phyloP scores from a whole-genome alignment of 1,140 invertebrate genomes.

The Dysdera silvatica region DNA sequence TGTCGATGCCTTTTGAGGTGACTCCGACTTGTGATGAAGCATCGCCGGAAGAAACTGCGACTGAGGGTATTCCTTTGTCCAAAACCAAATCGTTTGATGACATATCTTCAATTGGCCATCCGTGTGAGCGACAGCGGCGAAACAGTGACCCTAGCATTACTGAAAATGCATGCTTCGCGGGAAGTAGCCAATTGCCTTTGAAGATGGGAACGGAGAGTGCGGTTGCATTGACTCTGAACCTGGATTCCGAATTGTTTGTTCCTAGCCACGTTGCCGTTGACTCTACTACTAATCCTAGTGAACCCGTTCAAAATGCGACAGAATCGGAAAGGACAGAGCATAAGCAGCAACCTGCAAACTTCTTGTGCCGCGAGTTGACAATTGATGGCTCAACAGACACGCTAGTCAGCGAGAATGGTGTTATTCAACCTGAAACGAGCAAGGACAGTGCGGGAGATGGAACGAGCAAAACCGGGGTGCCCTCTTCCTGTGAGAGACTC shows the following conservation, averaged over 20 bases:
- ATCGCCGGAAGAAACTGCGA: background rate
- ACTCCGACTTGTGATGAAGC: background rate
- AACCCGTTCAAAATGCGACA: too few relatives aligned
- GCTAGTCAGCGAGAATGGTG: conserved; percentile 41
- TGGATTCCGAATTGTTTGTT: too few relatives aligned
- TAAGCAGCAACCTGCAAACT: too few relatives aligned
- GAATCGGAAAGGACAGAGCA: too few relatives aligned
- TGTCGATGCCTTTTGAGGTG: too few relatives aligned
- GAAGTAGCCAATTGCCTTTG: too few relatives aligned
- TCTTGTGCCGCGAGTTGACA: conserved; percentile 30
- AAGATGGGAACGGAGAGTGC: too few relatives aligned
- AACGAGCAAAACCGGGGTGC: background rate
- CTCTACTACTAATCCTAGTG: too few relatives aligned
- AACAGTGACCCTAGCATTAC: conserved; percentile 69
- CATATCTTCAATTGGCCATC: conserved; percentile 57
- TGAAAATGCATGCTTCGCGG: conserved; percentile 32
- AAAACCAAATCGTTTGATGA: conserved; percentile 60
- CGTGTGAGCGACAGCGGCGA: conserved; percentile 55
- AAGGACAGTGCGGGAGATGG: background rate
- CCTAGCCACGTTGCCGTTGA: too few relatives aligned
- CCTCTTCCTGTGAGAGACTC: background rate
- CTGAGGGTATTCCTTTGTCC: conserved; percentile 34
- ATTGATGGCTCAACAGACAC: conserved; percentile 50
- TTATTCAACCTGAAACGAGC: background rate
- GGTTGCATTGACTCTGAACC: too few relatives aligned